Conservation (phyloP, 2,797 vertebrate genomes). For the Bothrops alternatus region DNA sequence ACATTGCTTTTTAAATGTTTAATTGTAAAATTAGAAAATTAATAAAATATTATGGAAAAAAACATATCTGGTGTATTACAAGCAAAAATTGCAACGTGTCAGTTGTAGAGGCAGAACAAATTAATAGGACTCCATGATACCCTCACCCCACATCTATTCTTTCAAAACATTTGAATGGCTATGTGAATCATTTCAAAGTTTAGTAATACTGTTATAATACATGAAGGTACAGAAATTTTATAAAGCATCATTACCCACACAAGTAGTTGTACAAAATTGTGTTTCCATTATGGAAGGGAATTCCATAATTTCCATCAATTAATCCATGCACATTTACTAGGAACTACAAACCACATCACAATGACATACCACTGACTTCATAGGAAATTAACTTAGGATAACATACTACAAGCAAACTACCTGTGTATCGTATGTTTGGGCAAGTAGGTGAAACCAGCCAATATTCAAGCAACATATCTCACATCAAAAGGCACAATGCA, state of each 20-base stretch:
- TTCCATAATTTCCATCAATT: background rate
- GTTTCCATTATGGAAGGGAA: background rate
- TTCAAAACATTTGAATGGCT: background rate
- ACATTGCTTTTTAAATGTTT: no score
- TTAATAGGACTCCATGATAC: background rate
- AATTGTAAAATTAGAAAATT: no score
- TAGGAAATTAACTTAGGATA: background rate
- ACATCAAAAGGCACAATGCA: background rate
- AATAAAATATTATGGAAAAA: no score
- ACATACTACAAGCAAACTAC: background rate
- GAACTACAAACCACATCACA: background rate
- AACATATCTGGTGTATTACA: background rate
- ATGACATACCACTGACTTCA: background rate
- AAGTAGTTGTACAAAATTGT: background rate
- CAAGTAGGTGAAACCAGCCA: background rate
- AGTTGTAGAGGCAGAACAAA: background rate
- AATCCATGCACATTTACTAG: background rate
- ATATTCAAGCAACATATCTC: background rate
- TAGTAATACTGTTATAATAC: background rate
- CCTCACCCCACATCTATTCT: background rate
- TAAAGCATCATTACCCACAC: background rate
- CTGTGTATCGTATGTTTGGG: background rate
- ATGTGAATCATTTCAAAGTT: background rate
- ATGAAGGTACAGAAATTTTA: background rate
- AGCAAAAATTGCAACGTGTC: background rate